Conservation (phyloP, 2,113 vertebrate species). For the Zootoca vivipara region DNA sequence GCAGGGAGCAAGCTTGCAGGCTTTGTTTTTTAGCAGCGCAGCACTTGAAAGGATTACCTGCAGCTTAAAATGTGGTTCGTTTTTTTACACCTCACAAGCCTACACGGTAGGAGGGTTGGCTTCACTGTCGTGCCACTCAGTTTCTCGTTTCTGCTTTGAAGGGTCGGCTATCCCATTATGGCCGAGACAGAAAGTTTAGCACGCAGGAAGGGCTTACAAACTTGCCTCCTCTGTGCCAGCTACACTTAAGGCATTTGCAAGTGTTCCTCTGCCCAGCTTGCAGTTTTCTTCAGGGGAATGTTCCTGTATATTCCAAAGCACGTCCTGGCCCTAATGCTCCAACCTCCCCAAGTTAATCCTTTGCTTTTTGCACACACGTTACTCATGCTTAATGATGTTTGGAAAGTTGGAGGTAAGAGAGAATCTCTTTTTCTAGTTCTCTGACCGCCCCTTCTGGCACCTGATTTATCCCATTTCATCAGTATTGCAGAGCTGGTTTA, state of each 20-base stretch:
- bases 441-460: too few relatives aligned
- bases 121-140: neutral
- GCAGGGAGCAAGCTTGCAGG: neutral
- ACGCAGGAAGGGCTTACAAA: neutral
- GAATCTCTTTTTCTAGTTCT: neutral
- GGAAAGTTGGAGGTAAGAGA: neutral
- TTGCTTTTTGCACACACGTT: neutral
- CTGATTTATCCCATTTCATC: neutral
- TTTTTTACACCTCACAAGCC: neutral
- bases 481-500: neutral
- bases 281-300: neutral
- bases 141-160: neutral
- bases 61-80: fast-evolving
- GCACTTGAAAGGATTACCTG: neutral
- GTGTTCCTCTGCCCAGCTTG: neutral
- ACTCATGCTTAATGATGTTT: neutral
- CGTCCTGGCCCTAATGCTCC: neutral
- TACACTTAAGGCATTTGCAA: neutral
- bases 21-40: neutral
- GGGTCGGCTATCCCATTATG: neutral
- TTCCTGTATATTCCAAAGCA: neutral
- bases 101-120: neutral
- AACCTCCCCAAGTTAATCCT: neutral
- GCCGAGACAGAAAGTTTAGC: neutral
- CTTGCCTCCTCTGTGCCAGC: neutral